phyloP scores from a whole-genome alignment of 2,888 invertebrate genomes.

The Hipparchia sbordonii region DNA sequence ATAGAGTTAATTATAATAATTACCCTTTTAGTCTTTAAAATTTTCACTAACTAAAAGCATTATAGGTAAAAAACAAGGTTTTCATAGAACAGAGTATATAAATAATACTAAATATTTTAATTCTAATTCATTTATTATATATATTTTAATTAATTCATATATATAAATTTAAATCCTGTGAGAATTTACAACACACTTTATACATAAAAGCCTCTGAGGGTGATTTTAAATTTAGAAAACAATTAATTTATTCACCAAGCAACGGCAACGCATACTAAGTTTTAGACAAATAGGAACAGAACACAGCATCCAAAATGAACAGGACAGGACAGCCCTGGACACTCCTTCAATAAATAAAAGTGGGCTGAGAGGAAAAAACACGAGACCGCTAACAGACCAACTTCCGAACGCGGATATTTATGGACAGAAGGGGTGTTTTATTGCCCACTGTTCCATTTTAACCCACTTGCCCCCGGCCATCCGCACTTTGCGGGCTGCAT shows the following conservation, averaged over 20 bases:
- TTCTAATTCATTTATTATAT: too few species aligned
- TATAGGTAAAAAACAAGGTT: too few species aligned
- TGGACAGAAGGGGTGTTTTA: slow-evolving; percentile 80
- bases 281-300: slow-evolving; percentile 7
- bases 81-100: not conserved
- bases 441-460: slow-evolving; percentile 75
- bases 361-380: slow-evolving; percentile 64
- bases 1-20: too few species aligned
- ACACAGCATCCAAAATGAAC: slow-evolving; percentile 26
- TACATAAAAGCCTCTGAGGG: not conserved
- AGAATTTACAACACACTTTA: not conserved
- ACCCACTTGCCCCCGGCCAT: slow-evolving; percentile 79
- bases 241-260: not conserved
- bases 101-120: too few species aligned
- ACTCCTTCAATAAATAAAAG: slow-evolving; percentile 73
- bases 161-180: too few species aligned
- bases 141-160: too few species aligned
- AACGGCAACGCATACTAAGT: not conserved
- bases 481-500: slow-evolving; percentile 62
- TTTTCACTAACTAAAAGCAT: too few species aligned
- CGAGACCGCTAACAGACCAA: slow-evolving; percentile 80
- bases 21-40: too few species aligned
- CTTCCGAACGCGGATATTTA: slow-evolving; percentile 80
- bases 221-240: not conserved
- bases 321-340: slow-evolving; percentile 54